Evolutionary conservation across 2,797 vertebrate genomes (phyloP).

Genomic region (Lycodopsis pacificus): DNA sequence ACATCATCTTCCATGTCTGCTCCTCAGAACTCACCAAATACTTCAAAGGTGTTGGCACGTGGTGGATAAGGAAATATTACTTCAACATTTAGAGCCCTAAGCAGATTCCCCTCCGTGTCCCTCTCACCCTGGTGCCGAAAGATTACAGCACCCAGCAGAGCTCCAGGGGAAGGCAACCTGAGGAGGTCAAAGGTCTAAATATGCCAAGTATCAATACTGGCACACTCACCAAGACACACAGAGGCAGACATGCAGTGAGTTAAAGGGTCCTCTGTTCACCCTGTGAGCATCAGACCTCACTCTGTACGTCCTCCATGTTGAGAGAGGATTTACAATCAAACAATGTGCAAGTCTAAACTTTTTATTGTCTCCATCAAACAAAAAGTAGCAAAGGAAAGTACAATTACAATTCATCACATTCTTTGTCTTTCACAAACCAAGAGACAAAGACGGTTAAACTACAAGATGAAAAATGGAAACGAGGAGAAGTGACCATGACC

Average conservation of each 20-base stretch:
- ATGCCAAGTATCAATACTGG: conserved; percentile 14
- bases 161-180: conserved; percentile 21
- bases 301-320: conserved; percentile 37
- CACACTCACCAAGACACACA: neutral
- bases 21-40: conserved; percentile 42
- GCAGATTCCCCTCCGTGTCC: conserved; percentile 21
- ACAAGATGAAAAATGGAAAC: neutral
- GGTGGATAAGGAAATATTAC: conserved; percentile 41
- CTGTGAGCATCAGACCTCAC: conserved; percentile 39
- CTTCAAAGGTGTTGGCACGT: conserved; percentile 55
- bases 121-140: conserved; percentile 1
- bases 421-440: conserved; percentile 28
- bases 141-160: conserved; percentile 23
- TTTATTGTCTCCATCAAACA: conserved; percentile 47
- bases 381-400: neutral
- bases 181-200: conserved; percentile 45
- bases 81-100: conserved; percentile 19
- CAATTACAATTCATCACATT: conserved; percentile 33
- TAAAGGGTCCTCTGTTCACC: conserved; percentile 12
- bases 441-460: conserved; percentile 8
- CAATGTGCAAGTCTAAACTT: conserved; percentile 35
- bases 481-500: conserved; percentile 69
- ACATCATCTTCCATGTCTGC: conserved; percentile 55
- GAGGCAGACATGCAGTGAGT: conserved; percentile 19
- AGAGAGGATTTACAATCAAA: conserved; percentile 56